Evolutionary conservation across 2,113 vertebrate species (phyloP).

Genomic region (Arizona elegans): DNA sequence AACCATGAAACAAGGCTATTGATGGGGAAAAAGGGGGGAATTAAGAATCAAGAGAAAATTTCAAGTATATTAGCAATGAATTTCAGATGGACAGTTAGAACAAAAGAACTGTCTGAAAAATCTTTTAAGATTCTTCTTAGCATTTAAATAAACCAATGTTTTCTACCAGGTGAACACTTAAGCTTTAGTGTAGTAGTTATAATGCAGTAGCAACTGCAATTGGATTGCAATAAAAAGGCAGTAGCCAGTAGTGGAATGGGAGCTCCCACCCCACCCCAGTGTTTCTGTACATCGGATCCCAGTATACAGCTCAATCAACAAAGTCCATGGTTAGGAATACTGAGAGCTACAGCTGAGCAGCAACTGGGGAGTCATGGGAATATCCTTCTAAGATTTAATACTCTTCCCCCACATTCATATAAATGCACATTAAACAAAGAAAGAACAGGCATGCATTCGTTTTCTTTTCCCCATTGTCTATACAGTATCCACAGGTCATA

Average conservation of each 20-base stretch:
- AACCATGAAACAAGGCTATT: neutral
- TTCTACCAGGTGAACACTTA: neutral
- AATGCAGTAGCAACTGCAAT: neutral
- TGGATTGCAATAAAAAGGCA: neutral
- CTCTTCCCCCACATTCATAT: neutral
- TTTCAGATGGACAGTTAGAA: neutral
- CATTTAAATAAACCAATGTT: neutral
- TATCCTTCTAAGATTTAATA: neutral
- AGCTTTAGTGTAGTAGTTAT: neutral
- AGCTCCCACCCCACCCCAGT: neutral
- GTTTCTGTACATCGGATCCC: neutral
- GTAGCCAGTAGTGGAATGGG: neutral
- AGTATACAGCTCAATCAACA: neutral
- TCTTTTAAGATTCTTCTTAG: neutral
- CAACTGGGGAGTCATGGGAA: neutral
- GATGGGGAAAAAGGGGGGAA: neutral
- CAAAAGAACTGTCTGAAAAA: neutral
- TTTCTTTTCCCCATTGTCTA: neutral
- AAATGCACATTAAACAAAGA: neutral
- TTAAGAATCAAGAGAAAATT: neutral
- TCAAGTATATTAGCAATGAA: neutral
- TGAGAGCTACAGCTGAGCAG: neutral
- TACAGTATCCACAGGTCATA: constrained; percentile 1
- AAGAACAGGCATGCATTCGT: neutral
- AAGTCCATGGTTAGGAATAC: neutral